Base-by-base conservation (phyloP, 2,113 vertebrate species). In the Crotalus helleri region DNA sequence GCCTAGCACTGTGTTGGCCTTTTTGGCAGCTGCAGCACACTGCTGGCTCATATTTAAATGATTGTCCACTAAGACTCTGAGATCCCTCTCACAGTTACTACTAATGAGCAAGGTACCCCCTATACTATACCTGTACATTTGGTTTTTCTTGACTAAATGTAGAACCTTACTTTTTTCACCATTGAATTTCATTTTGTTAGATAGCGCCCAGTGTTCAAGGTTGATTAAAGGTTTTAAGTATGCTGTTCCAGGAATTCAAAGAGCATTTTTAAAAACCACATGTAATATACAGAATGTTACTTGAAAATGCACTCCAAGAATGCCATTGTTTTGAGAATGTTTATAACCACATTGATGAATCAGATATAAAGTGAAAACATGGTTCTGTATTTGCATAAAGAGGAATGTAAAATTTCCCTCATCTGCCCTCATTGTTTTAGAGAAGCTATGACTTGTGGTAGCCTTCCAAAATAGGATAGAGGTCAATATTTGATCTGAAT, bases 281-380 rank as follows among this genome's bases (percentile, higher is more conserved):
- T 26, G 23, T 87, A 61, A 81, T 88, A 94, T 92, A 91, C 91
- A 93, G 10, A 88, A 94, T 89, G 9, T 87, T 33, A 94, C 93
- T 85, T 93, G 92, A 90, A 94, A 92, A 95, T 11, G 0, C 15
- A 39, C 15, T 49, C 55, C 89, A 94, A 92, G 33, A 55, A 92
- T 94, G 87, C 94, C n/a, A 93, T 89, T 92, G 88, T 69, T 92
- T 64, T 92, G 17, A 13, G 44, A 87, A 59, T 33, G 29, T 61
- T 46, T 49, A 29, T 29, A 59, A 51, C 46, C 53, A 58, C 33
- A 85, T n/a, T 19, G 33, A 33, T 85, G 26, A 57, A 57, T 91
- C 55, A 57, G 49, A 15, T n/a, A 46, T 85, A 57, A 58, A 21
- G 24, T 13, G 15, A 85, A 54, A 85, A 2, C 61, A 57, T 58